Evolutionary conservation across 2,113 vertebrate genomes (phyloP), one percentile per base, ranked within the genome.

Genomic region (Notarius lentiginosus): DNA sequence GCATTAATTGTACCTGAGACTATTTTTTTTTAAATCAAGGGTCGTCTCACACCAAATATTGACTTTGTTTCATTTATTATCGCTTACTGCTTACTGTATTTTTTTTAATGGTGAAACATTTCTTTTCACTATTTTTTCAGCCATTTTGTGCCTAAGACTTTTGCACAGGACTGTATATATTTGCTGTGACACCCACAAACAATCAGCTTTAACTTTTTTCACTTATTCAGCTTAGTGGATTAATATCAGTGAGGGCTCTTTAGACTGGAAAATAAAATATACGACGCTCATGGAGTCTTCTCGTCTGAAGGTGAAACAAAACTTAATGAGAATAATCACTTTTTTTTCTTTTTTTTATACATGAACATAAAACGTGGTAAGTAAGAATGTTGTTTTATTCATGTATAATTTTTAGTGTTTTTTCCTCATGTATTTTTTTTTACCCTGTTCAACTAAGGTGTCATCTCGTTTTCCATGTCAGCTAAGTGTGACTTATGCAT

Each of bases 401-500:
- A 27, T 51, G 47, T 27, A 41, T 30, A 17, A 72, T 47, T 47
- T 17, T 68, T 68, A 75, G 27, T 79, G 14, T 10, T 58, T 60
- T 41, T 11, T 2, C 17, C 2, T 8, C 12, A 17, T n/a, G 12
- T 3, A 53, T 41, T 70, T 73, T 5, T 20, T 27, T 56, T 24
- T 17, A 22, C 7, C 77, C 58, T 7, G 30, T 81, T 61, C 61
- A 47, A 61, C 56, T 61, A 30, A 81, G 56, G 75, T 27, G 75
- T 79, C 49, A 27, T 79, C 75, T 79, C 75, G 4, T 79, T 79
- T 55, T 79, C 51, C 34, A 6, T 81, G 79, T 47, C 77, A 60
- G 77, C 77, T 30, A 80, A 58, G 55, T 80, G 77, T 80, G 77
- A 80, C 77, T 80, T 34, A 34, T 10, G 56, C 79, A 60, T 60